Evolutionary conservation across 2,797 vertebrate genomes (phyloP), one percentile per base, ranked within the genome.

Genomic region (Paedocypris micromegethes): DNA sequence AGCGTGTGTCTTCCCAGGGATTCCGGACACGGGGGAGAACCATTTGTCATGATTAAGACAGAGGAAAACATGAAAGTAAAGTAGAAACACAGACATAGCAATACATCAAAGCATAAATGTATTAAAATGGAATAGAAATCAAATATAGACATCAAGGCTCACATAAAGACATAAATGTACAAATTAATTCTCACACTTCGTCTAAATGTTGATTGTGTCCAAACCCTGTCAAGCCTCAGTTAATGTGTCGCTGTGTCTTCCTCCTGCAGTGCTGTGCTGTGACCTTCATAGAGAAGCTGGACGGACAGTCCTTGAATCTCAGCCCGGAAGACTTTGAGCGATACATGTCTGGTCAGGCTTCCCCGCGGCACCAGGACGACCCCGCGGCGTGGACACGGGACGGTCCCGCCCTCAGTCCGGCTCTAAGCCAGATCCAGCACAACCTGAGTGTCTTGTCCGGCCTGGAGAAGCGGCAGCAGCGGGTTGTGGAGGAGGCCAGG

Each of bases 231-330:
- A 23, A 23, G 23, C 23, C 23, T 23, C 23, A 23, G 23, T 23
- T 23, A 23, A 23, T 23, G 23, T 23, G 23, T 23, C 23, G 23
- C 23, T 23, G 23, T 23, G 23, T 1, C 23, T 23, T 23, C 23
- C 23, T 23, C 49, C 60, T 41, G 5, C 62, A 98, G 96, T 98
- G 96, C 83, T 98, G 96, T 48, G 94, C 96, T 0, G 92, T 93
- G 69, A 93, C 96, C 76, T 98, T 98, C 78, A 98, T 98, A 46
- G 96, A 98, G 77, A 98, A 98, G 75, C 73, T 98, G 83, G 96
- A 98, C 2, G 95, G 92, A 73, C 96, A 98, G 80, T 97, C 94
- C 5, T 85, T 98, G 73, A 98, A 98, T 66, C 86, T 98, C 58
- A 96, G 92, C 78, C 86, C 91, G 8, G 96, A 98, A 73, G 96